Evolutionary conservation across 2,797 vertebrate genomes (phyloP), one percentile per base, ranked within the genome.

Genomic region (Tarsius wallacei): DNA sequence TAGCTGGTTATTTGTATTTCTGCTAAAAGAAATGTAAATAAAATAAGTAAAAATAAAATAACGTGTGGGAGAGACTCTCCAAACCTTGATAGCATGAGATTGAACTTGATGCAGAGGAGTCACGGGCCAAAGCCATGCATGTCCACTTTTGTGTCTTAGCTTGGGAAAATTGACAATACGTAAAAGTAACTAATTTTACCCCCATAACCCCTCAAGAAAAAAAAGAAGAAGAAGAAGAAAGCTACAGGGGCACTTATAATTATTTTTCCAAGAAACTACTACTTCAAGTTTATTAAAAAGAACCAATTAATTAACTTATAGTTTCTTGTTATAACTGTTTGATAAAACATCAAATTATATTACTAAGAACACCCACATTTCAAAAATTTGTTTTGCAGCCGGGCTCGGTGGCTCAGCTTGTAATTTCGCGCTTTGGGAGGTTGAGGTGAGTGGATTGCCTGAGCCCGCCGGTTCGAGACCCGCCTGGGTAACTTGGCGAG

Each of bases 321-420:
- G 4, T 80, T 87, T 33, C 2, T 81, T 77, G 12, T 71, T 33
- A 64, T n/a, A 82, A 87, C 80, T 57, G 11, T 90, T 90, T 80
- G 3, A 70, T 84, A 68, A 89, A 94, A 68, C 7, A 87, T n/a
- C 22, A 85, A 87, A 87, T 95, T 90, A 63, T 85, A 70, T 82
- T 73, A 80, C 68, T 76, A 87, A 28, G 31, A 81, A 68, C 5
- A 71, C 12, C 47, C 10, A 87, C 28, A 81, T 61, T 47, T 84
- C 61, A 36, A 14, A 42, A 42, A 42, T 63, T 63, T 90, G 42
- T 70, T 88, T 90, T 24, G n/a, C n/a, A n/a, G n/a, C n/a, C n/a
- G n/a, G n/a, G n/a, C n/a, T n/a, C n/a, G n/a, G n/a, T n/a, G n/a
- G n/a, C n/a, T n/a, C n/a, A n/a, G n/a, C n/a, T n/a, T n/a, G n/a